These are phyloP conservation scores for Metridium senile DNA, from an alignment of 92 coral and sea anemone species.

Conservation along the genomic window DNA sequence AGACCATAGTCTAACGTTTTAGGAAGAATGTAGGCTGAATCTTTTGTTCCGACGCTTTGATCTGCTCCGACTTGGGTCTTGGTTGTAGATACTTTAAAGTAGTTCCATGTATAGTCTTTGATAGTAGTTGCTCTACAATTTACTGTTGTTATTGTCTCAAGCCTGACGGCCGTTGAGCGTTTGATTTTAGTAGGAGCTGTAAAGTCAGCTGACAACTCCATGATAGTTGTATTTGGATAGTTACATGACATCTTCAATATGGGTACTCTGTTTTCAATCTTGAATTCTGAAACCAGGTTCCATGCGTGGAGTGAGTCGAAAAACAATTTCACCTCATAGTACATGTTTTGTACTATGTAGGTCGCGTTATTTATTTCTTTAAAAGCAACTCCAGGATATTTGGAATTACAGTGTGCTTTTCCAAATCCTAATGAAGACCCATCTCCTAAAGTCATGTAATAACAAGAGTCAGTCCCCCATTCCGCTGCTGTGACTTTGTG, in stretches of 20 bases:
- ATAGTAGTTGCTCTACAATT: constrained; percentile 63
- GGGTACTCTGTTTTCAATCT: constrained; percentile 27
- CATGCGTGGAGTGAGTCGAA: constrained; percentile 44
- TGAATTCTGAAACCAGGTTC: constrained; percentile 52
- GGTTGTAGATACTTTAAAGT: constrained; percentile 12
- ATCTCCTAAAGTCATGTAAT: constrained; percentile 49
- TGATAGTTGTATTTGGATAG: constrained; percentile 58
- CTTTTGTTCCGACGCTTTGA: constrained; percentile 12
- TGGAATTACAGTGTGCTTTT: constrained; percentile 31
- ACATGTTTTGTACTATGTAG: constrained; percentile 38
- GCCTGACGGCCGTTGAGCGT: constrained; percentile 20
- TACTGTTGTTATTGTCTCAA: constrained; percentile 30
- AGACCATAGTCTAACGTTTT: constrained; percentile 51
- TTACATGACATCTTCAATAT: constrained; percentile 65
- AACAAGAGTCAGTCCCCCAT: constrained; percentile 69
- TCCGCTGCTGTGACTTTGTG: constrained; percentile 36
- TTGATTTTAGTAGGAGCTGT: constrained; percentile 32
- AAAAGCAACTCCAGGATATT: constrained; percentile 26
- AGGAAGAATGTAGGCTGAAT: constrained; percentile 20
- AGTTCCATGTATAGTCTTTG: constrained; percentile 49
- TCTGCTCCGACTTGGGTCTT: background rate
- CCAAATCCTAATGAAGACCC: constrained; percentile 63
- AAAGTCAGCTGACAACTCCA: constrained; percentile 32
- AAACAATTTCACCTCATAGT: constrained; percentile 45
- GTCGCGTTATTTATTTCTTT: constrained; percentile 1